These are phyloP conservation scores for Acromyrmex charruanus DNA, from an alignment of 1,140 invertebrate species.

Conservation along the genomic window DNA sequence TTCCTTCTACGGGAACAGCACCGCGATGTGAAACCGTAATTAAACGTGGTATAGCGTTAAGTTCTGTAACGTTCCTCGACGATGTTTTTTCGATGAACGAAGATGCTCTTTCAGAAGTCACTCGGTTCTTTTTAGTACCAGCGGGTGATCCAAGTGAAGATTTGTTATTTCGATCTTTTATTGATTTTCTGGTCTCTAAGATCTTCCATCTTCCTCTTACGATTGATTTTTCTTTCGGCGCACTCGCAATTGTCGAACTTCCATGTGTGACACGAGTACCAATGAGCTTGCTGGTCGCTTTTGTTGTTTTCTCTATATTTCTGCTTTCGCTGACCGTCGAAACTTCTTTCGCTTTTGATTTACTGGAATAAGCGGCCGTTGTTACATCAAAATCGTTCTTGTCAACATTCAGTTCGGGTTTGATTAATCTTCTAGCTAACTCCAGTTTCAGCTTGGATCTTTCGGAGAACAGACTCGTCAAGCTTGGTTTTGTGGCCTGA, in stretches of 20 bases:
- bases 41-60: conserved; percentile 5
- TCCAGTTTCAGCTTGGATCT: conserved; percentile 83
- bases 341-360: conserved; percentile 52
- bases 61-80: conserved; percentile 20
- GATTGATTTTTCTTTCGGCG: conserved; percentile 11
- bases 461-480: conserved; percentile 77
- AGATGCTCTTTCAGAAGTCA: conserved; percentile 54
- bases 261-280: background rate
- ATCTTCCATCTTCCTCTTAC: conserved; percentile 37
- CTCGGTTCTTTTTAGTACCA: conserved; percentile 49
- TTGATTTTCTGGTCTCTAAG: conserved; percentile 16
- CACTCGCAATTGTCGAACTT: background rate
- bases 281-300: conserved; percentile 40
- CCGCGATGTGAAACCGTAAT: background rate
- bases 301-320: conserved; percentile 68
- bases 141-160: background rate
- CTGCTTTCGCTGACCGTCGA: conserved; percentile 74
- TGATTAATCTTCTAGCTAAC: conserved; percentile 81
- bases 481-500: conserved; percentile 82
- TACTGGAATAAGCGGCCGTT: conserved; percentile 65
- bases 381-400: conserved; percentile 74
- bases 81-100: conserved; percentile 32
- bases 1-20: conserved; percentile 30
- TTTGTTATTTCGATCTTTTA: background rate
- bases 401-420: conserved; percentile 81